phyloP scores from a whole-genome alignment of 2,888 invertebrate species.

The Tineola bisselliella region DNA sequence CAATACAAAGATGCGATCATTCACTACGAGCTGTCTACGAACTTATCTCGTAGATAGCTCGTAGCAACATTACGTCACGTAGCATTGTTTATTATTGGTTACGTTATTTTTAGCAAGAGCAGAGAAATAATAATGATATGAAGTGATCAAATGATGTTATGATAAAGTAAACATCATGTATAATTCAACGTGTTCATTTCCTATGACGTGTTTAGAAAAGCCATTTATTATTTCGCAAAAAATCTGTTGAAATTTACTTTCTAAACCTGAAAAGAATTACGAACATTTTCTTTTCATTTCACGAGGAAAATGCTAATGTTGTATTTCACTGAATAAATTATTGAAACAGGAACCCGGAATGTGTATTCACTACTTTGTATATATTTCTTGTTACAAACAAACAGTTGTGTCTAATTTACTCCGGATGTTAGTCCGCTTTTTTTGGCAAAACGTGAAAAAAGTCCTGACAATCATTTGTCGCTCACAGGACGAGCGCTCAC shows the following conservation, averaged over 20 bases:
- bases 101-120: too few species aligned
- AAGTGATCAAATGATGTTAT: too few species aligned
- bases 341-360: background rate
- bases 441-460: background rate
- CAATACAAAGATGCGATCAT: too few species aligned
- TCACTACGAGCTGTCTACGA: too few species aligned
- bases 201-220: background rate
- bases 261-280: constrained; percentile 2
- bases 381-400: background rate
- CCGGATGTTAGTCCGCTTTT: background rate
- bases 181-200: background rate
- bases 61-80: too few species aligned
- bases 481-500: background rate
- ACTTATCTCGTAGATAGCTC: too few species aligned
- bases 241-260: background rate
- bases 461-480: background rate
- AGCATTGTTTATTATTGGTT: too few species aligned
- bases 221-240: background rate
- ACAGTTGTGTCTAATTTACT: background rate
- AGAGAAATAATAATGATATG: too few species aligned
- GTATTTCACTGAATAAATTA: constrained; percentile 3
- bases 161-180: background rate
- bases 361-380: too few species aligned
- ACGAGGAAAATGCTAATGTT: background rate
- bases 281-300: constrained; percentile 1